Percentiles rank a stretch among this genome's conserved stretches.
Evolutionary conservation across 2,797 vertebrate genomes (phyloP).

Genomic region (Lacerta bilineata): DNA sequence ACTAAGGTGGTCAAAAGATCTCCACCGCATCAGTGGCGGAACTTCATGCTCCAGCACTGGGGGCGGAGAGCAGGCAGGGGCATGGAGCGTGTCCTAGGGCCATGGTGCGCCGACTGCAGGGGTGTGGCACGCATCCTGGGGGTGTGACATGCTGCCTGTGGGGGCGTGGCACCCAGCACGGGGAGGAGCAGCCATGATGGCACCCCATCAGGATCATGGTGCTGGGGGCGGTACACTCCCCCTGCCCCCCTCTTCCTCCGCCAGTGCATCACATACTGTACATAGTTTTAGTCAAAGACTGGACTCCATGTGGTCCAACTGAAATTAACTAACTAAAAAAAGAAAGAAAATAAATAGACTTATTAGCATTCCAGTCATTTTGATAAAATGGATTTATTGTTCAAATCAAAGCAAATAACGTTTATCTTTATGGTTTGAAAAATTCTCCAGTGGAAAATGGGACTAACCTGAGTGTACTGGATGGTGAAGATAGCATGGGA

Average conservation of each 20-base stretch:
- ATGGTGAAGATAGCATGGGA: slow-evolving; percentile 99
- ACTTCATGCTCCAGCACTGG: too few relatives aligned
- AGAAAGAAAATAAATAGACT: background rate
- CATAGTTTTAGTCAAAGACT: background rate
- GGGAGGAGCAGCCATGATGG: too few relatives aligned
- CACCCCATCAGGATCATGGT: too few relatives aligned
- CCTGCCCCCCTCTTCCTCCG: too few relatives aligned
- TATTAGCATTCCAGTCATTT: background rate
- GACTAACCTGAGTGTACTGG: slow-evolving; percentile 93
- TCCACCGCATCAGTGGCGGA: background rate
- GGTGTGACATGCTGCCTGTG: too few relatives aligned
- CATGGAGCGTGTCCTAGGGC: too few relatives aligned
- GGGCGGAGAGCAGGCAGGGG: too few relatives aligned
- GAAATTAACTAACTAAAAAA: background rate
- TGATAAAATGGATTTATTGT: background rate
- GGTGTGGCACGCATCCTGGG: too few relatives aligned
- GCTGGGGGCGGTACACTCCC: too few relatives aligned
- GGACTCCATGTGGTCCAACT: background rate
- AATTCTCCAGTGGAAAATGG: slow-evolving; percentile 40
- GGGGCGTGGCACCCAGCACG: too few relatives aligned
- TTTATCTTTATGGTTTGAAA: background rate
- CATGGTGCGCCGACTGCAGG: too few relatives aligned
- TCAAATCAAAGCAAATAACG: background rate
- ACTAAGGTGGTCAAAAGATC: slow-evolving; percentile 51
- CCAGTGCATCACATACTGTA: too few relatives aligned